Percentiles rank a stretch among this genome's conserved stretches.
phyloP scores from a whole-genome alignment of 2,888 invertebrate species.

The Eudasyphora cyanicolor region DNA sequence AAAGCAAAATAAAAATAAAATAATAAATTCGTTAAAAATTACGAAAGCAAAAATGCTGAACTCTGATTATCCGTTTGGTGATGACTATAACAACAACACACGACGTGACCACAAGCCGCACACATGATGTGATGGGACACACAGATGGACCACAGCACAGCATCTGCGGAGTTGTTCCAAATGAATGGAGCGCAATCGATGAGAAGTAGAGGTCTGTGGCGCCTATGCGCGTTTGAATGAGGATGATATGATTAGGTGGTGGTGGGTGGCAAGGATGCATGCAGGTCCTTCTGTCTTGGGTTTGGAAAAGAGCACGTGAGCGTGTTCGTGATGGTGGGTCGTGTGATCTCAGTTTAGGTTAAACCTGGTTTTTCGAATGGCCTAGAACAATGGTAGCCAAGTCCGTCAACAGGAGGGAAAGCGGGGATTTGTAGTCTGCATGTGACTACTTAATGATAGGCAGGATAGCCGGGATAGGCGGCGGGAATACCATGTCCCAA shows the following conservation, averaged over 20 bases:
- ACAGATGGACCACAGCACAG: background rate
- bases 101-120: no score
- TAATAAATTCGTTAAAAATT: conserved; percentile 10
- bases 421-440: no score
- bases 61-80: conserved; percentile 9
- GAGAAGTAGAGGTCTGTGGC: no score
- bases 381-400: background rate
- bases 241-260: no score
- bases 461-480: conserved; percentile 65
- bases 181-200: no score
- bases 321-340: background rate
- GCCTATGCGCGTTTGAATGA: no score
- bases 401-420: conserved; percentile 35
- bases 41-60: background rate
- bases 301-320: background rate
- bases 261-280: no score
- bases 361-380: background rate
- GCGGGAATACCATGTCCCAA: conserved; percentile 69
- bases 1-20: conserved; percentile 45
- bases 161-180: no score
- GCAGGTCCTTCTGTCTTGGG: background rate
- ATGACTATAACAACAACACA: conserved; percentile 19
- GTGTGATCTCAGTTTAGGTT: background rate
- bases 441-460: conserved; percentile 66
- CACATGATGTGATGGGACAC: no score